Conservation (phyloP, 64 coral and sea anemone species). For the Orbicella faveolata region DNA sequence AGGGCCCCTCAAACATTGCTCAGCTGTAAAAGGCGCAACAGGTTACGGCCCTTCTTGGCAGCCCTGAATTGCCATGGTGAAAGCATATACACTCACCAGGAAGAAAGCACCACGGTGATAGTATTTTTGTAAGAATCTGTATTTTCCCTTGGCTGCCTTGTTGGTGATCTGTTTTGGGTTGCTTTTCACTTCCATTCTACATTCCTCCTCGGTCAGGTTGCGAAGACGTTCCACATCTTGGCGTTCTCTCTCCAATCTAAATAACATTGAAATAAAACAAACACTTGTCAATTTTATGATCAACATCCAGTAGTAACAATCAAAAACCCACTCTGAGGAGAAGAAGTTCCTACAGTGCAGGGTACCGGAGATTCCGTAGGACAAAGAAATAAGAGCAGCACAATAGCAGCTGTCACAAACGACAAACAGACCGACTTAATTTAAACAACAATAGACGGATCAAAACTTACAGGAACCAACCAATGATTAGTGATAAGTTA, state of each 20-base stretch:
- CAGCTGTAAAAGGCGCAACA: too few species aligned
- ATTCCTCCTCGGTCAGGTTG: constrained; percentile 83
- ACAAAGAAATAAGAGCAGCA: not conserved
- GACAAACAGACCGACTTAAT: too few species aligned
- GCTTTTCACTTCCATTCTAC: constrained; percentile 68
- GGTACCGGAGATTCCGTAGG: not conserved
- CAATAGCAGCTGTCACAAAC: too few species aligned
- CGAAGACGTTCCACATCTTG: constrained; percentile 78
- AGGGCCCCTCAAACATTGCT: too few species aligned
- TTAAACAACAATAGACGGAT: too few species aligned
- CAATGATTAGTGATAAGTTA: too few species aligned
- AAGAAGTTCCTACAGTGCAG: not conserved
- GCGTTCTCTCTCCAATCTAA: constrained; percentile 85
- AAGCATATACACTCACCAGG: constrained; percentile 59
- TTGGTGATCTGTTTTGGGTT: constrained; percentile 87
- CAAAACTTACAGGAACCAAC: too few species aligned
- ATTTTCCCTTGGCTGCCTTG: constrained; percentile 90
- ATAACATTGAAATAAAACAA: not conserved
- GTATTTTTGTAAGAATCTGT: constrained; percentile 98
- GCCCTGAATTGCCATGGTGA: too few species aligned
- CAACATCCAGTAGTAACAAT: not conserved
- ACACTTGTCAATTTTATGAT: too few species aligned
- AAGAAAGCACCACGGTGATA: constrained; percentile 96
- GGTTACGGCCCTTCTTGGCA: too few species aligned
- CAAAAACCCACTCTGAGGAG: not conserved